These are phyloP conservation scores for Aphidius gifuensis DNA, from an alignment of 1,140 invertebrate species.

Conservation along the genomic window DNA sequence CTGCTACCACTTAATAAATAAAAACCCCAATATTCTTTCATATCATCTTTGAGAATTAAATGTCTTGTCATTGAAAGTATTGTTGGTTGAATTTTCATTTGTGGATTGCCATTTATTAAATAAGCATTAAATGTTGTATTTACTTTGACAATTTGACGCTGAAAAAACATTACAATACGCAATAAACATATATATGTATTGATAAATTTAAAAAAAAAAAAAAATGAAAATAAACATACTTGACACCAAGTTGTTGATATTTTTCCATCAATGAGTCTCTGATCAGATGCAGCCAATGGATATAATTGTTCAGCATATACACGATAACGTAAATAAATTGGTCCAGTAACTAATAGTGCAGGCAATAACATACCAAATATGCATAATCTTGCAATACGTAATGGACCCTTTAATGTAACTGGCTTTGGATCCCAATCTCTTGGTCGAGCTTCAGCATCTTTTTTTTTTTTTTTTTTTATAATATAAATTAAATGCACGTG, in stretches of 20 bases:
- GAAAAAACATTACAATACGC: constrained; percentile 21
- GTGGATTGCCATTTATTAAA: constrained; percentile 62
- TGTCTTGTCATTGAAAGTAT: constrained; percentile 67
- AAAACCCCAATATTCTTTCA: constrained; percentile 82
- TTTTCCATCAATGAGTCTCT: constrained; percentile 67
- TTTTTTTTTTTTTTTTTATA: too few species aligned
- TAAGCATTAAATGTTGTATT: constrained; percentile 77
- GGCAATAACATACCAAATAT: constrained; percentile 65
- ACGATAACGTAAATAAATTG: constrained; percentile 66
- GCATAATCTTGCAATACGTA: constrained; percentile 62
- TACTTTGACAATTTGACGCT: constrained; percentile 67
- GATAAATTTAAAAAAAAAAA: too few species aligned
- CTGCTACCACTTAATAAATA: constrained; percentile 72
- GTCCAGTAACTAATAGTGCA: constrained; percentile 62
- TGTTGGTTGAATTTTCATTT: constrained; percentile 55
- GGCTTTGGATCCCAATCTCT: constrained; percentile 50
- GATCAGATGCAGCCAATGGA: constrained; percentile 72
- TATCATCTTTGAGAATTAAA: constrained; percentile 70
- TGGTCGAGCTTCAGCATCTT: constrained; percentile 30
- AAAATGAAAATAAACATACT: constrained; percentile 45
- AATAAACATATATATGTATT: neutral
- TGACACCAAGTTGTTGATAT: constrained; percentile 78
- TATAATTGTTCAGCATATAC: constrained; percentile 68
- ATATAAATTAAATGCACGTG: too few species aligned
- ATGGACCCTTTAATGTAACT: constrained; percentile 58